Base-by-base conservation (phyloP, 2,888 invertebrate species). In the Hemistola chrysoprasaria region DNA sequence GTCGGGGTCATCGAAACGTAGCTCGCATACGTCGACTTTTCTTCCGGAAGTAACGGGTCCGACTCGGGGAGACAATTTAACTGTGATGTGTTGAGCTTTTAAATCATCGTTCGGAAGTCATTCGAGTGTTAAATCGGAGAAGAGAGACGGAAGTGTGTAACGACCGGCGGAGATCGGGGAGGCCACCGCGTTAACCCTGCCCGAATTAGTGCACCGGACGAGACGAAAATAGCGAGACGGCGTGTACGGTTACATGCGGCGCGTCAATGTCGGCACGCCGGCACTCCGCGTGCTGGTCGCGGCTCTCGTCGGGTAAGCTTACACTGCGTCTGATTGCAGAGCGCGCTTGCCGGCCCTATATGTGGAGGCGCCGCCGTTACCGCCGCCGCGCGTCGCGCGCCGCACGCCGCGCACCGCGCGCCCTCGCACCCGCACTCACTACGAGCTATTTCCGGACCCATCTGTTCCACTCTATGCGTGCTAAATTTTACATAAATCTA, bases 131-230 rank as follows among this genome's bases (percentile, higher is more conserved):
- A 65, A 65, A 63, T 68, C 66, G 68, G 72, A 78, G 67, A 72
- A 70, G 50, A 70, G 78, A 82, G 82, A 79, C 80, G 82, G 83
- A 85, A 85, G 82, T 84, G 84, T 77, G 67, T 69, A 75, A 72
- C 70, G 71, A 71, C 66, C 73, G 69, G 62, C 72, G 65, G 71
- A 74, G 76, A 62, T 72, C 71, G 66, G 71, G 72, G 82, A 85
- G 81, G 85, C 81, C 82, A 74, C 76, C 78, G 79, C 80, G 83
- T 76, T 86, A 88, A 88, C 86, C 86, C 87, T 85, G 86, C 86
- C 87, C 87, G 87, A 86, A 82, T 86, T 87, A 87, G 87, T 86
- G 86, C 86, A 86, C 83, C 83, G 85, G 71, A 78, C 80, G 83
- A 72, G 84, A 82, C 85, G 66, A 75, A 86, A 88, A 88, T 87